A percentile compares a stretch with the other conserved stretches of the same genome.
Conservation (phyloP, 2,888 invertebrate species). For the Lasioglossum oenotherae region DNA sequence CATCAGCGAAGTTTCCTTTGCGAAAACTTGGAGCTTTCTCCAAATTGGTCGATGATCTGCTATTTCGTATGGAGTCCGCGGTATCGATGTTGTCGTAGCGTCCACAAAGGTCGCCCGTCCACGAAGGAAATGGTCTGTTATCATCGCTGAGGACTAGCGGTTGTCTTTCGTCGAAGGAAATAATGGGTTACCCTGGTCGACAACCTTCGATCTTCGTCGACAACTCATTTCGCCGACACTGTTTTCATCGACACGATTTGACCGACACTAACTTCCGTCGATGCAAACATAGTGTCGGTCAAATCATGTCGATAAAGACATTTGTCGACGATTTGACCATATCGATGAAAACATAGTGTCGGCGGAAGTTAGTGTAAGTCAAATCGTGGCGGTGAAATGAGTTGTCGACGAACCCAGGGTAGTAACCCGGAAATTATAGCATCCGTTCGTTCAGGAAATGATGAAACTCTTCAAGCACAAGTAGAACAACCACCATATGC, state of each 20-base stretch:
- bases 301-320: too few relatives aligned
- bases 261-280: too few relatives aligned
- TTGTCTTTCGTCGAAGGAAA: neutral
- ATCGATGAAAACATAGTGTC: too few relatives aligned
- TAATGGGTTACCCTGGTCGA: too few relatives aligned
- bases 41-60: neutral
- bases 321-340: too few relatives aligned
- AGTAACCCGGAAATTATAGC: neutral
- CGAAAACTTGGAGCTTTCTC: neutral
- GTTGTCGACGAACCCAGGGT: too few relatives aligned
- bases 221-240: too few relatives aligned
- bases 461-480: neutral
- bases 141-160: neutral
- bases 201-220: too few relatives aligned
- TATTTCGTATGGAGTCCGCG: neutral
- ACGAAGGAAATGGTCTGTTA: neutral
- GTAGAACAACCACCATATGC: neutral
- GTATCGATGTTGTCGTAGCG: neutral
- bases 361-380: too few relatives aligned
- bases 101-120: neutral
- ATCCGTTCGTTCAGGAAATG: neutral
- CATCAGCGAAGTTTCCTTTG: neutral
- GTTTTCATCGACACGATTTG: too few relatives aligned
- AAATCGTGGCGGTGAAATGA: too few relatives aligned
- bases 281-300: too few relatives aligned